Evolutionary conservation across 2,888 invertebrate species (phyloP).

Genomic region (Scrobipalpa atriplicella): DNA sequence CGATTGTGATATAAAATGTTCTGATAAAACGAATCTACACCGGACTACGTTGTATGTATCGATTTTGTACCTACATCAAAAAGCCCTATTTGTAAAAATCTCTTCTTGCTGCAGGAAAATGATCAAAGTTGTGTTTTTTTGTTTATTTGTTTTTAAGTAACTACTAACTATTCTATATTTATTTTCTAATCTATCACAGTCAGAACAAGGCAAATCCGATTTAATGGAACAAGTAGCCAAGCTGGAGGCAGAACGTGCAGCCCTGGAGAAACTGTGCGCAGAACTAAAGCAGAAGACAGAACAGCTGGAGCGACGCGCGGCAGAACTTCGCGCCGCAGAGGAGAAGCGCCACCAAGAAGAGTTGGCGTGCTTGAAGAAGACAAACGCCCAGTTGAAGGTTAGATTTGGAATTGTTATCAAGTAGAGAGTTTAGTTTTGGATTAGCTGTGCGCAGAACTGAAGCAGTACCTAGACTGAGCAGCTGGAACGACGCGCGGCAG

Average conservation of each 20-base stretch:
- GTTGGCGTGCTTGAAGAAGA: conserved; percentile 95
- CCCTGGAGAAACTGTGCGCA: conserved; percentile 84
- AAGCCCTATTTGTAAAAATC: too few species aligned
- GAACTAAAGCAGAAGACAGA: conserved; percentile 86
- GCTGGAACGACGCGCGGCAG: conserved; percentile 90
- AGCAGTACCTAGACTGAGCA: conserved; percentile 93
- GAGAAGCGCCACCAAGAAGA: conserved; percentile 97
- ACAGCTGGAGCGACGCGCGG: conserved; percentile 90
- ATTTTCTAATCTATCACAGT: conserved; percentile 61
- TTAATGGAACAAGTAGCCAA: conserved; percentile 88
- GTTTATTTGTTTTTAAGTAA: not conserved
- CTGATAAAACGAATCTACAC: too few species aligned
- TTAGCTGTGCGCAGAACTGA: too few species aligned
- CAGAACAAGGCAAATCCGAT: conserved; percentile 94
- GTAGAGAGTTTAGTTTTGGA: conserved; percentile 49
- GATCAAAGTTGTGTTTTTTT: not conserved
- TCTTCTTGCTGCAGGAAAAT: too few species aligned
- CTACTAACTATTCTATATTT: not conserved
- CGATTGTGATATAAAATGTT: too few species aligned
- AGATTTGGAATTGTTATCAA: conserved; percentile 79
- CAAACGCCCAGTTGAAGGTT: conserved; percentile 96
- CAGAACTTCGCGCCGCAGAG: conserved; percentile 93
- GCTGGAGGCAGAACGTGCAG: conserved; percentile 85
- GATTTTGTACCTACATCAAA: too few species aligned
- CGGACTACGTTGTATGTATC: too few species aligned